These are phyloP conservation scores for Oasisia sp. DNA, from an alignment of 2,888 invertebrate species.

Conservation along the genomic window DNA sequence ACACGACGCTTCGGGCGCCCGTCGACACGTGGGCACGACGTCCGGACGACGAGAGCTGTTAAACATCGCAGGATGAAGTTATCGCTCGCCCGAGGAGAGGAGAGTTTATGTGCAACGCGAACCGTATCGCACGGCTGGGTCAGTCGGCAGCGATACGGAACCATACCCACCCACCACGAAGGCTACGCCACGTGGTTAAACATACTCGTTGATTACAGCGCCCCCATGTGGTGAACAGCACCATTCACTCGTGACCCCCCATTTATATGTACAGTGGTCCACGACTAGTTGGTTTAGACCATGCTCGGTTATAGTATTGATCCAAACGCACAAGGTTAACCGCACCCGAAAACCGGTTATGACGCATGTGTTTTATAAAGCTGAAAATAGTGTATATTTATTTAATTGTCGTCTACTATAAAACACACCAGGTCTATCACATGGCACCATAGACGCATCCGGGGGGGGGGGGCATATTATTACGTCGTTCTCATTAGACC, in stretches of 20 bases:
- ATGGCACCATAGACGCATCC: not conserved
- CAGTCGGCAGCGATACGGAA: not conserved
- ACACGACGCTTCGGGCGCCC: not conserved
- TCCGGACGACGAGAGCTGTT: not conserved
- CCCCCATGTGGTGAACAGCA: not conserved
- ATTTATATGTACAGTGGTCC: not conserved
- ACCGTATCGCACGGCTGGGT: not conserved
- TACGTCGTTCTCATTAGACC: no score
- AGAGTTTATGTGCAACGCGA: not conserved
- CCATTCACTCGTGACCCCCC: not conserved
- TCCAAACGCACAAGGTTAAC: not conserved
- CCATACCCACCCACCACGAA: not conserved
- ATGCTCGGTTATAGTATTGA: not conserved
- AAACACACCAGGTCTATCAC: not conserved
- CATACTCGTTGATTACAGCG: not conserved
- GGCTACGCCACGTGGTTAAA: no score
- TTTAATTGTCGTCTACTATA: not conserved
- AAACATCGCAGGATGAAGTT: slow-evolving; percentile 12
- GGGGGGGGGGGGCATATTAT: no score
- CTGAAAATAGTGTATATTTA: not conserved
- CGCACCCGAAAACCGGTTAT: not conserved
- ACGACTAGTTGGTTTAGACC: not conserved
- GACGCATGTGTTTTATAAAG: no score
- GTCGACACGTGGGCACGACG: slow-evolving; percentile 6
- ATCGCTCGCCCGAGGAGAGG: not conserved